Conservation (phyloP, 2,888 invertebrate genomes). For the Xestobium rufovillosum region DNA sequence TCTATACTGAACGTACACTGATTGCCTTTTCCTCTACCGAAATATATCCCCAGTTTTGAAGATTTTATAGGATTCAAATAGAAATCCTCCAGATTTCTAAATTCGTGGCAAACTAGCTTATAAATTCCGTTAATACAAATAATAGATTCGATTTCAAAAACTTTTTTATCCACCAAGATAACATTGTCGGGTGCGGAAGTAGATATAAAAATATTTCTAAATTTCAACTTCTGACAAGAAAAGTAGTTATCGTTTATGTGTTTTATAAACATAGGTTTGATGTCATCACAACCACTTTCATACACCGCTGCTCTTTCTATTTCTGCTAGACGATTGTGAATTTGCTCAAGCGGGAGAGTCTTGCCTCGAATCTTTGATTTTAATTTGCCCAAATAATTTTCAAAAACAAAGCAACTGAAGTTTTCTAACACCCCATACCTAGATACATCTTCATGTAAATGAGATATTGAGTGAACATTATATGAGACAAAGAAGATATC, state of each 20-base stretch:
- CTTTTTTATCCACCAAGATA: neutral
- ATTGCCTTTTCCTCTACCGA: neutral
- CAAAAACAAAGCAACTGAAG: slow-evolving; percentile 13
- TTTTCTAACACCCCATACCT: slow-evolving; percentile 11
- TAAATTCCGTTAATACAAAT: neutral
- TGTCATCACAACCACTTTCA: too few species aligned
- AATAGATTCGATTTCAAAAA: too few species aligned
- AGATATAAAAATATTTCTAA: too few species aligned
- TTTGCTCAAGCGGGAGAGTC: neutral
- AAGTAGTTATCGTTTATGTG: neutral
- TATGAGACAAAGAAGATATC: slow-evolving; percentile 5
- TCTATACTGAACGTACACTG: neutral
- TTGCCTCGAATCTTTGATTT: neutral
- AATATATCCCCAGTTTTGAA: neutral
- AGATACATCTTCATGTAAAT: slow-evolving; percentile 8
- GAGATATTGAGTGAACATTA: slow-evolving; percentile 8
- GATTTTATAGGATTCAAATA: neutral
- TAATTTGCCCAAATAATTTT: slow-evolving; percentile 13
- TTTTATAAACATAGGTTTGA: too few species aligned
- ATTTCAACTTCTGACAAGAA: neutral
- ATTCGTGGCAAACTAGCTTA: neutral
- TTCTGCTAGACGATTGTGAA: neutral
- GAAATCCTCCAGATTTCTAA: neutral
- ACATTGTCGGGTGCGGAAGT: neutral
- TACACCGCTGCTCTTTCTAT: too few species aligned